These are phyloP conservation scores for Sebastes nivosus DNA, from an alignment of 2,797 vertebrate species.

Conservation along the genomic window DNA sequence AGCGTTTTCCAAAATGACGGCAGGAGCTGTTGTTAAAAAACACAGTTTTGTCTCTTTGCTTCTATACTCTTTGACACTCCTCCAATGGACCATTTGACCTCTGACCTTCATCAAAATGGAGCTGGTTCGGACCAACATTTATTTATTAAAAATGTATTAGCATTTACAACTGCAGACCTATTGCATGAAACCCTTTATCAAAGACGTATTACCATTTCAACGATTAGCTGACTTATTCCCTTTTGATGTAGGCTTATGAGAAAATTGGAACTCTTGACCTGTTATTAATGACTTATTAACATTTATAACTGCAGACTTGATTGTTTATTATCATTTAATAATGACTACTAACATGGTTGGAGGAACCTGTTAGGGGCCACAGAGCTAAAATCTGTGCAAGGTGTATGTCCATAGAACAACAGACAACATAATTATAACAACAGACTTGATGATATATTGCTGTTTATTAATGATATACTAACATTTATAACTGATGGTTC, in stretches of 20 bases:
- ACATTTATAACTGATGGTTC: neutral
- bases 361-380: neutral
- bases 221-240: neutral
- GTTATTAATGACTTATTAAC: neutral
- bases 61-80: too few relatives aligned
- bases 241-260: neutral
- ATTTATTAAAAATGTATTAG: neutral
- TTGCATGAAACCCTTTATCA: neutral
- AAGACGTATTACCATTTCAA: neutral
- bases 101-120: neutral
- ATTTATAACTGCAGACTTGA: neutral
- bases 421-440: neutral
- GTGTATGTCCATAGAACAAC: neutral
- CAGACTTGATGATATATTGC: neutral
- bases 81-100: neutral
- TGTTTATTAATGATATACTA: fast-evolving
- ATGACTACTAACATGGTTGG: neutral
- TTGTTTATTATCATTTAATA: fast-evolving
- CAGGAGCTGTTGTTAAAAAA: too few relatives aligned
- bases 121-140: neutral
- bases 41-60: too few relatives aligned
- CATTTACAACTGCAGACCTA: neutral
- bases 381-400: neutral
- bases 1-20: fast-evolving
- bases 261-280: neutral